Base-by-base conservation (phyloP, 2,113 vertebrate species). In the Festucalex cinctus region DNA sequence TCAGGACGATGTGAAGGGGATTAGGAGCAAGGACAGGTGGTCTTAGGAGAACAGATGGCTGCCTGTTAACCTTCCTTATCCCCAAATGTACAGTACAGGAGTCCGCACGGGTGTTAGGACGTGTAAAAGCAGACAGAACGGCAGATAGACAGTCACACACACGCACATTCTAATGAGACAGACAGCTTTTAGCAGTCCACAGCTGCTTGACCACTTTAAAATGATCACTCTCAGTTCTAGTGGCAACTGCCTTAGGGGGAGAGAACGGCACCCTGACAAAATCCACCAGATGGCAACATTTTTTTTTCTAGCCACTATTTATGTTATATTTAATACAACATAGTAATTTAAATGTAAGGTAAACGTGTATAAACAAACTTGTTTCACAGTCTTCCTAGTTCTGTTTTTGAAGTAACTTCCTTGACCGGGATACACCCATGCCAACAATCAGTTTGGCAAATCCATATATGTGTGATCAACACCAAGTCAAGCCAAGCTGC, bases 1-100 rank as follows among this genome's bases (percentile, higher is more conserved):
- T 87, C 83, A 82, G 61, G 73, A 14, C 46, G 44, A 73, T 80
- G 66, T 69, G 75, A 69, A 72, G 74, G 74, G 78, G 62, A 69
- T 82, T 75, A 78, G 61, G 66, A 69, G 14, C 53, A 76, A 77
- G 70, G 83, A 79, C 88, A 87, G 86, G 86, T 85, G 88, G 85
- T 63, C 65, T 49, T 14, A 66, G 68, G 73, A 59, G 73, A 84
- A 71, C 87, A 90, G 89, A 88, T 88, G 89, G 89, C 81, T 65
- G 75, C 73, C 62, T 8, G 66, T 73, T 81, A 85, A 88, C 85
- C 88, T 86, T 85, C 61, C 19, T 79, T 66, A 61, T 73, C 81
- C 81, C 73, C 39, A 5, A 17, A 14, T 32, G 69, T 72, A 78
- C 74, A 77, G 72, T 74, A 76, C 74, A 64, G 74, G 16, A 32